A percentile compares a stretch with the other conserved stretches of the same genome.
phyloP scores from a whole-genome alignment of 1,140 invertebrate species.

The Lepidotrigona ventralis region DNA sequence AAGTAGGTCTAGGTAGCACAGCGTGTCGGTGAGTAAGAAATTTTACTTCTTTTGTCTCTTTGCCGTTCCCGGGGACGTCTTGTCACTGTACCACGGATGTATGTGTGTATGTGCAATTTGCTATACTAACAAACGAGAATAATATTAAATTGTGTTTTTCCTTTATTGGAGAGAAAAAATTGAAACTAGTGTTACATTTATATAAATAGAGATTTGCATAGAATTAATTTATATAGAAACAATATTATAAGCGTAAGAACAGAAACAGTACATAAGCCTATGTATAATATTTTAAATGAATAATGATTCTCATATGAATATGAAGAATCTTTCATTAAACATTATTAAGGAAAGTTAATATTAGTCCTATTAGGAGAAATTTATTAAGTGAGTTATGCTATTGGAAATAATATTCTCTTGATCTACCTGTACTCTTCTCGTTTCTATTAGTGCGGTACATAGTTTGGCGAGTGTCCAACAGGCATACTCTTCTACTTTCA shows the following conservation, averaged over 20 bases:
- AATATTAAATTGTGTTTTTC: no score
- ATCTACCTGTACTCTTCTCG: slow-evolving; percentile 30
- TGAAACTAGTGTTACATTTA: no score
- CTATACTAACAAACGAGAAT: no score
- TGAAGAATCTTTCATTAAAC: not conserved
- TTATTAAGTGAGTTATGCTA: slow-evolving; percentile 6
- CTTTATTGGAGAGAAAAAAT: no score
- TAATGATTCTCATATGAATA: not conserved
- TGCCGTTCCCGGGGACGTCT: no score
- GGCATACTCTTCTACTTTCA: not conserved
- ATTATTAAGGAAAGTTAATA: not conserved
- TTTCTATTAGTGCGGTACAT: slow-evolving; percentile 42
- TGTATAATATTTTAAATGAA: not conserved
- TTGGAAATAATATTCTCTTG: slow-evolving; percentile 26
- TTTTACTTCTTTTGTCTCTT: no score
- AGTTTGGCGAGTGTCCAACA: slow-evolving; percentile 47
- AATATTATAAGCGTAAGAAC: no score
- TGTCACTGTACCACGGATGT: no score
- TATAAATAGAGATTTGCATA: not conserved
- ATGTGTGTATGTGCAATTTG: no score
- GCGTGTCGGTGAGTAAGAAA: no score
- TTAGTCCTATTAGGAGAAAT: not conserved
- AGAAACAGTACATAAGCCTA: no score
- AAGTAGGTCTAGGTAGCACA: no score
- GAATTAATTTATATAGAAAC: not conserved